Percentiles rank a stretch among this genome's conserved stretches.
phyloP scores from a whole-genome alignment of 2,888 invertebrate genomes.

The Drosophila mimica region DNA sequence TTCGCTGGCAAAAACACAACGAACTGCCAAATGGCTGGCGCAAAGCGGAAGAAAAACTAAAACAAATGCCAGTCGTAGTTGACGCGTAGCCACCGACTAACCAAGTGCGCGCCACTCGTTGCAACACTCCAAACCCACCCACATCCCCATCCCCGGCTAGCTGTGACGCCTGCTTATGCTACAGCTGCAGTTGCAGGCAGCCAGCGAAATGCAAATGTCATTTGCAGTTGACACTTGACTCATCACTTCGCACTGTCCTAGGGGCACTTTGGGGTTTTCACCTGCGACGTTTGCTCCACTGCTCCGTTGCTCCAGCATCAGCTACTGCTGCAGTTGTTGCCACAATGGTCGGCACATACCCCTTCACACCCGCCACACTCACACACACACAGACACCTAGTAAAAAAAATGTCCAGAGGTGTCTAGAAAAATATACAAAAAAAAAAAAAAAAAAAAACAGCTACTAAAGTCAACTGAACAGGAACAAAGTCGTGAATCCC shows the following conservation, averaged over 20 bases:
- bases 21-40: constrained; percentile 79
- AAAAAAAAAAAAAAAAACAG: constrained; percentile 30
- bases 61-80: constrained; percentile 79
- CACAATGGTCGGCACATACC: constrained; percentile 58
- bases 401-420: constrained; percentile 44
- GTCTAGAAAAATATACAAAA: constrained; percentile 3
- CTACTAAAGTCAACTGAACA: constrained; percentile 72
- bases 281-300: constrained; percentile 63
- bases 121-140: not conserved
- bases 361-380: constrained; percentile 21
- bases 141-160: not conserved
- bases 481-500: constrained; percentile 72
- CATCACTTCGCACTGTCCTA: constrained; percentile 80
- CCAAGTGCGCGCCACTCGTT: constrained; percentile 13
- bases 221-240: constrained; percentile 81
- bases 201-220: constrained; percentile 80
- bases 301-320: constrained; percentile 44
- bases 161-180: not conserved
- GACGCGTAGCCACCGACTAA: constrained; percentile 73
- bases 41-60: constrained; percentile 81
- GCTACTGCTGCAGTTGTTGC: constrained; percentile 50
- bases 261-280: constrained; percentile 80
- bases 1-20: constrained; percentile 63
- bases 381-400: constrained; percentile 30
- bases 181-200: constrained; percentile 41